Evolutionary conservation across 2,888 invertebrate species (phyloP).

Genomic region (Limnephilus auricula): DNA sequence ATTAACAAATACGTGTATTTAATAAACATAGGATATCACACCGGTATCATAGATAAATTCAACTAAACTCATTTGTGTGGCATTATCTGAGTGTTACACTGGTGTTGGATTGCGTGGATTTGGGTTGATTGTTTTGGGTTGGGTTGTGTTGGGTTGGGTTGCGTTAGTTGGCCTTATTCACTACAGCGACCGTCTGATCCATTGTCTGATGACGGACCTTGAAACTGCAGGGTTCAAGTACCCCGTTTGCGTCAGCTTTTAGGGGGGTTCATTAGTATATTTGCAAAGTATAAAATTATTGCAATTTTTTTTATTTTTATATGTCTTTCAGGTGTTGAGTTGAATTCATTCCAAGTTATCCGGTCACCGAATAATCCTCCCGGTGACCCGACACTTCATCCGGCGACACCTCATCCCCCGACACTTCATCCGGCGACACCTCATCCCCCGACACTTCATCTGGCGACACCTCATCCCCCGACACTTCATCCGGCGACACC

Average conservation of each 20-base stretch:
- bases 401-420: no score
- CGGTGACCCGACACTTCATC: no score
- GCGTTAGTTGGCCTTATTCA: neutral
- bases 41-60: no score
- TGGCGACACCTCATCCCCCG: no score
- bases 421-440: no score
- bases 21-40: neutral
- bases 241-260: conserved; percentile 41
- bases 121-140: neutral
- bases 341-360: no score
- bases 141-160: neutral
- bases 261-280: neutral
- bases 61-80: neutral
- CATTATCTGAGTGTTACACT: neutral
- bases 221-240: conserved; percentile 51
- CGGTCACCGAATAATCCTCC: no score
- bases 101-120: neutral
- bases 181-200: conserved; percentile 36
- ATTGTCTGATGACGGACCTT: conserved; percentile 59
- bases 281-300: neutral
- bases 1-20: no score
- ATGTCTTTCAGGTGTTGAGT: no score
- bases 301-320: no score
- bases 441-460: no score
- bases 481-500: no score